Base-by-base conservation (phyloP, 30 jellyfish, hydroid and myxozoan species). In the Phacellophora camtschatica region DNA sequence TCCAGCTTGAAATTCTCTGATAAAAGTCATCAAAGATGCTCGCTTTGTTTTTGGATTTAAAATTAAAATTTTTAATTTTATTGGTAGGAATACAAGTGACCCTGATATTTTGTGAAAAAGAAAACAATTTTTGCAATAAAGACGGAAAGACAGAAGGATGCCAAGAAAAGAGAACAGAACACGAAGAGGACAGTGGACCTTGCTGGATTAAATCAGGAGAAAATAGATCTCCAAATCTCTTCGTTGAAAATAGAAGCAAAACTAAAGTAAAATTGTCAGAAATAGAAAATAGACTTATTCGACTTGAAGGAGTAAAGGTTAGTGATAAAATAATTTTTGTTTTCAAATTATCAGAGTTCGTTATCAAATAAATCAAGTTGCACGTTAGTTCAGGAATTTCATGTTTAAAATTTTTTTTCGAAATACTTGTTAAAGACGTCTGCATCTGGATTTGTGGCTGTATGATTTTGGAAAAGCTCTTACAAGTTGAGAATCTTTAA, bases 101-200 rank as follows among this genome's bases (percentile, higher is more conserved):
- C 19, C 15, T 5, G 9, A 23, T 45, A 12, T 45, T 23, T 45
- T 1, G 58, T 45, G 1, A 0, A 3, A 6, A 45, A 23, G 13
- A 45, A 23, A 45, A 45, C 13, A 23, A 45, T 39, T 77, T 58
- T 43, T 58, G 78, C 33, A 95, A 88, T 24, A 62, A 88, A 56
- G 97, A 88, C 53, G 97, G 81, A 37, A 48, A 51, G 2, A 79
- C 90, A 13, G 97, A 95, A 28, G 65, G 88, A 10, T 88, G 97
- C 43, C 80, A 88, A 72, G 54, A 24, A 46, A 61, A 74, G 9
- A 45, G 19, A 45, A 19, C 3, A 15, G 57, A 28, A 2, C 59
- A 56, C 43, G 77, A n/a, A 24, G 82, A 74, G 3, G 84, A 84
- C 1, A 86, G 69, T 58, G 94, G 63, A 18, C 86, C 86, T 2